Conservation (phyloP, 2,888 invertebrate species). For the Mallateleia sp. region DNA sequence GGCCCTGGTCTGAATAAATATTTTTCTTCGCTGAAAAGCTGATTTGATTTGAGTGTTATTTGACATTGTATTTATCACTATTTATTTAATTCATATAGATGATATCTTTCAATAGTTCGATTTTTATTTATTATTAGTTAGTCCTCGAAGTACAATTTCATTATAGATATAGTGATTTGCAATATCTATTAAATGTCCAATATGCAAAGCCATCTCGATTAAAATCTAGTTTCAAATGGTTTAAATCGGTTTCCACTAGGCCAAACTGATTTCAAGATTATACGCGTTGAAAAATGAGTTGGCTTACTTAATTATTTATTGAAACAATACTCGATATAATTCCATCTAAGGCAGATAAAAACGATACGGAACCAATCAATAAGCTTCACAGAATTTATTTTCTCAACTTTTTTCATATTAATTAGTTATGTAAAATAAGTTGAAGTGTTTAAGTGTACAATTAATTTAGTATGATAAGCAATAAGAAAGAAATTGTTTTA, state of each 20-base stretch:
- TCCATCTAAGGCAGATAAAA: neutral
- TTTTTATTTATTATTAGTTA: constrained; percentile 42
- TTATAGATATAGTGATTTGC: neutral
- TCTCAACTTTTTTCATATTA: no score
- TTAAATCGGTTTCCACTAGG: constrained; percentile 59
- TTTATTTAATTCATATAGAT: constrained; percentile 45
- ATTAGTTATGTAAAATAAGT: no score
- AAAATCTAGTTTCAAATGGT: constrained; percentile 72
- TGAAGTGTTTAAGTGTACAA: no score
- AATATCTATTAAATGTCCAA: constrained; percentile 48
- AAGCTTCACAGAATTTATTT: no score
- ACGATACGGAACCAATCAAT: neutral
- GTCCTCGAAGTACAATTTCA: constrained; percentile 53
- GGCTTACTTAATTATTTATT: constrained; percentile 39
- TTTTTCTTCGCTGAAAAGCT: no score
- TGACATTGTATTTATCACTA: no score
- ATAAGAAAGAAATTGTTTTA: no score
- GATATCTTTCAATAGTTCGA: constrained; percentile 30
- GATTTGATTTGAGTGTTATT: no score
- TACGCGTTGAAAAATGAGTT: constrained; percentile 41
- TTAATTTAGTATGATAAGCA: no score
- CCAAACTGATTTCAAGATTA: constrained; percentile 51
- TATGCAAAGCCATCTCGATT: constrained; percentile 80
- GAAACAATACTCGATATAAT: neutral
- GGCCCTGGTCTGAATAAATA: no score